These are phyloP conservation scores for Dolichoris vasculosae DNA, from an alignment of 1,140 invertebrate genomes.

Conservation along the genomic window DNA sequence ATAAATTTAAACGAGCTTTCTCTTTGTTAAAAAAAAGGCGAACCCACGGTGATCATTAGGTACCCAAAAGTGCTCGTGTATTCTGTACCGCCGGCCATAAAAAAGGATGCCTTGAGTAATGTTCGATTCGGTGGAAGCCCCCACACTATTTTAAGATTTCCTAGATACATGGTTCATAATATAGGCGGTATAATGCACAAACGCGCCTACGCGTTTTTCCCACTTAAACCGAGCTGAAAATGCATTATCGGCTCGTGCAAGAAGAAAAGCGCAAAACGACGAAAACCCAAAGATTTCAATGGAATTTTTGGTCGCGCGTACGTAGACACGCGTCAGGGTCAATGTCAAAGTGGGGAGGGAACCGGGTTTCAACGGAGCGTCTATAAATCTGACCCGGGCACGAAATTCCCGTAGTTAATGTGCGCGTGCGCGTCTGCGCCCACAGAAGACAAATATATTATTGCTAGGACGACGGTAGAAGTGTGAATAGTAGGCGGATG, in stretches of 20 bases:
- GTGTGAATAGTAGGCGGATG: not conserved
- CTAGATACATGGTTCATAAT: not conserved
- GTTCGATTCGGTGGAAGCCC: slow-evolving; percentile 31
- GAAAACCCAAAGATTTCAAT: not conserved
- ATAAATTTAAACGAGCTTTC: slow-evolving; percentile 7
- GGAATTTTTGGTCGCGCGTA: slow-evolving; percentile 15
- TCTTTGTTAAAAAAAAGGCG: not conserved
- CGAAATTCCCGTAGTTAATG: not conserved
- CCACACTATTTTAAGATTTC: slow-evolving; percentile 37
- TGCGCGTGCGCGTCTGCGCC: not conserved
- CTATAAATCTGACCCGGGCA: slow-evolving; percentile 23
- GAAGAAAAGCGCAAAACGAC: not conserved
- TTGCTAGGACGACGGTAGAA: no score
- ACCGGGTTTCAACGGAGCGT: not conserved
- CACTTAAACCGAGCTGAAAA: not conserved
- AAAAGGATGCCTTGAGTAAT: slow-evolving; percentile 21
- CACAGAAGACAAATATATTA: not conserved
- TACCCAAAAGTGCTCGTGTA: not conserved
- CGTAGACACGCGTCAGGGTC: not conserved
- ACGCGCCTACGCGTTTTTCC: not conserved
- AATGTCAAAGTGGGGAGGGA: slow-evolving; percentile 20
- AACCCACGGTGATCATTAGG: not conserved
- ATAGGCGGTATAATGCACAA: not conserved
- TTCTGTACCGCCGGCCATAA: not conserved
- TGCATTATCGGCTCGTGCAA: not conserved